phyloP scores from a whole-genome alignment of 1,140 invertebrate species.

The Elysia chlorotica region DNA sequence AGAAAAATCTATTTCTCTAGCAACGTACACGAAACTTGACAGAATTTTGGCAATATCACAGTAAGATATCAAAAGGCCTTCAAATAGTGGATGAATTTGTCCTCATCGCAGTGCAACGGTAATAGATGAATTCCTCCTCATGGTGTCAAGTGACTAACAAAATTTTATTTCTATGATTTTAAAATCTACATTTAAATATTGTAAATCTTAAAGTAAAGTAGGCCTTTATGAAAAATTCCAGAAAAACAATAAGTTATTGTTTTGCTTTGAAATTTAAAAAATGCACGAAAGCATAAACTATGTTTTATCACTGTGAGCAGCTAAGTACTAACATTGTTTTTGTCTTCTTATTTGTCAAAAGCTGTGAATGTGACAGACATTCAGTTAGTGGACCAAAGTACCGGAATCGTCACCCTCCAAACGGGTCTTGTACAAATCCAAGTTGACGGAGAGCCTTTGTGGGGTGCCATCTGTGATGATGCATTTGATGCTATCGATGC shows the following conservation, averaged over 20 bases:
- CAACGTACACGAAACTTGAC: no score
- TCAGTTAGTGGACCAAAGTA: slow-evolving; percentile 15
- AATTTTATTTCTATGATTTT: neutral
- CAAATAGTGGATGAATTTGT: no score
- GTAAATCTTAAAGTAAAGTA: no score
- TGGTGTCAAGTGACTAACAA: neutral
- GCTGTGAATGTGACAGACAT: slow-evolving; percentile 13
- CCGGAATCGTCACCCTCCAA: slow-evolving; percentile 20
- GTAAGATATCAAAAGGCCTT: no score
- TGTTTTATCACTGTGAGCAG: no score
- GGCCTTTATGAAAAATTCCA: no score
- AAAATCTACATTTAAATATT: neutral
- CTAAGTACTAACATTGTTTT: no score
- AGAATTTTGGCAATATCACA: no score
- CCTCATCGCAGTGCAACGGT: no score
- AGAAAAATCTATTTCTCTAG: no score
- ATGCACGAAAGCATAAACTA: no score
- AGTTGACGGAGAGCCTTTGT: slow-evolving; percentile 19
- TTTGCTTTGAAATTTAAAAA: neutral
- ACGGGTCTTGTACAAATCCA: slow-evolving; percentile 36
- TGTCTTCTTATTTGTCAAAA: neutral
- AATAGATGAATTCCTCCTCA: no score
- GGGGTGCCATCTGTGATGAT: slow-evolving; percentile 48
- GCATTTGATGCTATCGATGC: slow-evolving; percentile 32
- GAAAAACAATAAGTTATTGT: neutral